Base-by-base conservation (phyloP, 2,113 vertebrate species). In the Poecile atricapillus region DNA sequence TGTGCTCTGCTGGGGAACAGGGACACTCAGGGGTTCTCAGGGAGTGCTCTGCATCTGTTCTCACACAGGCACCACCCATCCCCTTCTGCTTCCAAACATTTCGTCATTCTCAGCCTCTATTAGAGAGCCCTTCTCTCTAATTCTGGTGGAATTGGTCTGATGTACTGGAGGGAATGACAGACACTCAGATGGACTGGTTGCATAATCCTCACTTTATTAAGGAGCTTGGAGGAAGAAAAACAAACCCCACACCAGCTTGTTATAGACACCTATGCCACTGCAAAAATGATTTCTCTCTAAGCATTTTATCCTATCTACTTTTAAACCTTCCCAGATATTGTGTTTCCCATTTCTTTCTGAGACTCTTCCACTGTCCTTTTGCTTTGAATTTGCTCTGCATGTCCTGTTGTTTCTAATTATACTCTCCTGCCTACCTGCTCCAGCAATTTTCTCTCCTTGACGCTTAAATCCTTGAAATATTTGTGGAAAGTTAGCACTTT, bases 331-430 rank as follows among this genome's bases (percentile, higher is more conserved):
- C n/a, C 62, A 50, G 31, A 44, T 58, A 67, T 2, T 60, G 27
- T 64, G 44, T 67, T 49, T 83, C 13, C 30, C 20, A 24, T 59
- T 90, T 83, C 47, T 35, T 56, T 74, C 76, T 59, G 56, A 63
- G 44, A 16, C 55, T 52, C 47, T 94, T 73, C 47, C 47, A 28
- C 22, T 71, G 37, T 92, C 47, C 53, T 86, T 91, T 56, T 52
- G 33, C 85, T 91, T 86, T 83, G 39, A 63, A 74, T 87, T 77
- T 80, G n/a, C 55, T 89, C 68, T 16, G 0, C 44, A 19, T 95
- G 86, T 88, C 92, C 79, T 71, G 52, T 89, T 95, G 93, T 78
- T 93, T 92, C 90, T 90, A 93, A 81, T 92, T 92, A 92, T 53
- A 58, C 31, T 64, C n/a, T 60, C 23, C 90, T 94, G 63, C 92